Base-by-base conservation (phyloP, 1,140 invertebrate species). In the Conus ventricosus region DNA sequence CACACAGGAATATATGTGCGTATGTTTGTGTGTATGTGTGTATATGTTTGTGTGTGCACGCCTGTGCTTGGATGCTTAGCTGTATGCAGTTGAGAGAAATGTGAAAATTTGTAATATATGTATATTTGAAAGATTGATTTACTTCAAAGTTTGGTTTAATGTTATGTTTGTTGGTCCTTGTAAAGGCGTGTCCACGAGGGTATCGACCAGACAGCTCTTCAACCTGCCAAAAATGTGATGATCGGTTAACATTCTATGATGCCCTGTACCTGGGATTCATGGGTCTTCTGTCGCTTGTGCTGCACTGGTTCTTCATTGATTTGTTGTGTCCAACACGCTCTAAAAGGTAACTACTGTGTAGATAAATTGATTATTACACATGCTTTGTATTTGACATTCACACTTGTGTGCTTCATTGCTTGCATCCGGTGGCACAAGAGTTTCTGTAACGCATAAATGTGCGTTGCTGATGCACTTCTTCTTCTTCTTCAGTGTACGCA, bases 211-310 rank as follows among this genome's bases (percentile, higher is more conserved):
- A 93, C 85, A 95, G 96, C 10, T 99, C 98, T 27, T 97, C 96
- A n/a, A 95, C 96, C 6, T 99, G 98, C 95, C 95, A 96, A 53
- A 96, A 96, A 10, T 99, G 98, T 93, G 95, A 96, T 5, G 97
- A 97, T 87, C 95, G 96, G 25, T 97, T 98, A 0, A 95, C 96
- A 57, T 96, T 98, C n/a, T 99, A 99, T 93, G 98, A 99, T 93
- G 98, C 98, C 97, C 96, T 99, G 2, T 99, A 99, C 95, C 96
- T 99, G 23, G 97, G 98, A 4, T 99, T 99, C 92, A 99, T 99
- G 97, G 97, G 97, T 1, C 93, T 99, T 11, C 91, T 98, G 71
- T 97, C 98, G 0, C 94, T 99, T 17, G 96, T 98, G 57, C 95
- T 99, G 87, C 98, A 99, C 95, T 98, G 97, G 96, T 98, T 98